Evolutionary conservation across 2,888 invertebrate species (phyloP), one percentile per base, ranked within the genome.

Genomic region (Cecidostiba fungosa): DNA sequence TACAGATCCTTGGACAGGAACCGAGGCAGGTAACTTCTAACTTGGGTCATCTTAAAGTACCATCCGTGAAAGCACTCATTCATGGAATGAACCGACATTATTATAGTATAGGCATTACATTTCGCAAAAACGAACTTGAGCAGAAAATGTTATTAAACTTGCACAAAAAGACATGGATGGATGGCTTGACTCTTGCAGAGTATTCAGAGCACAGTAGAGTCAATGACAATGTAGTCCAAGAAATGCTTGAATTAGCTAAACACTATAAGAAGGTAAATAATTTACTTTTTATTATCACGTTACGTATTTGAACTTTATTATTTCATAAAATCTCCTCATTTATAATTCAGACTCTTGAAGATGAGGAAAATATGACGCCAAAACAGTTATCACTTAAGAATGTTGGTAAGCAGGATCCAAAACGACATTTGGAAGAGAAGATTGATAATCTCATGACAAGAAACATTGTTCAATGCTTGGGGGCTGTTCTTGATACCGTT

Each of bases 161-260:
- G 89, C 99, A 99, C 94, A 99, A 99, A 94, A 99, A 99, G 93
- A 98, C 99, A 0, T 99, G 99, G 99, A 98, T 98, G 97, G 99
- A 99, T 92, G 98, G 99, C 23, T 95, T 99, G 4, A 97, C 97
- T 54, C 94, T 99, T 87, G 96, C 97, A 78, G 97, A 98, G 93
- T 99, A 98, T 93, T 96, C 97, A 87, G 97, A 98, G 88, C 99
- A 99, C 93, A 98, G 98, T 94, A 96, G 96, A 88, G 96, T 97
- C 74, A 99, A 99, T 93, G 98, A 99, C 93, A 97, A 96, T 81
- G 98, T 98, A 76, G 98, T 99, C 1, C 96, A 98, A 86, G 98
- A 98, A 90, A 99, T 99, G 99, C 95, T 99, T 77, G 98, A 99
- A 87, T 94, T 99, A 91, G 99, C 99, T 82, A 99, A 99, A 94